Percentiles rank a stretch among this genome's conserved stretches.
phyloP scores from a whole-genome alignment of 2,113 vertebrate species.

The Ploceus nigricollis region DNA sequence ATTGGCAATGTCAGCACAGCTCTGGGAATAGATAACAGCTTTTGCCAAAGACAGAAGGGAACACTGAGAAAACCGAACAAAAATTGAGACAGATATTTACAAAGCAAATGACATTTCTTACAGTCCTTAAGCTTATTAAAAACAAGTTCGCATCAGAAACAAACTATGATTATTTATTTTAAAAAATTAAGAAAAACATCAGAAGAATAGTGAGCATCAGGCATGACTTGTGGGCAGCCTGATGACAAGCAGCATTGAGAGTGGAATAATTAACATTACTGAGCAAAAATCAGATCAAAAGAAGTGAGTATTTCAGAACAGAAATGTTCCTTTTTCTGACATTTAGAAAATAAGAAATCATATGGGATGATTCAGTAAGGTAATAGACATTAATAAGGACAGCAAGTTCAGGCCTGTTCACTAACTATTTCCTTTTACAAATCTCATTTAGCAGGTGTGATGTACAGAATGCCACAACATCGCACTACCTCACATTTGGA shows the following conservation, averaged over 20 bases:
- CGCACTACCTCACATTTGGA: neutral
- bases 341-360: neutral
- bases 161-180: neutral
- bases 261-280: neutral
- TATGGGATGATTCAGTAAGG: neutral
- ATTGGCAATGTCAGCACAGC: neutral
- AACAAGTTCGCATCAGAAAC: neutral
- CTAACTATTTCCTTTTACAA: neutral
- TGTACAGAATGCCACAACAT: neutral
- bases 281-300: neutral
- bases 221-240: neutral
- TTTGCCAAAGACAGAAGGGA: neutral
- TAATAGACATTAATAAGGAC: neutral
- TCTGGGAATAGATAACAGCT: neutral
- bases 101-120: neutral
- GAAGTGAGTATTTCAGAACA: neutral
- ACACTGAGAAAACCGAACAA: neutral
- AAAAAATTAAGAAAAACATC: neutral
- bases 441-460: neutral
- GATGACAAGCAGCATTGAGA: neutral
- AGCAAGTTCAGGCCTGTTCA: neutral
- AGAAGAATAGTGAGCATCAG: neutral
- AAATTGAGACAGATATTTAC: neutral
- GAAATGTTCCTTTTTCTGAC: neutral
- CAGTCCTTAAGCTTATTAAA: neutral